Conservation (phyloP, 2,113 vertebrate genomes). For the Diglossa brunneiventris region DNA sequence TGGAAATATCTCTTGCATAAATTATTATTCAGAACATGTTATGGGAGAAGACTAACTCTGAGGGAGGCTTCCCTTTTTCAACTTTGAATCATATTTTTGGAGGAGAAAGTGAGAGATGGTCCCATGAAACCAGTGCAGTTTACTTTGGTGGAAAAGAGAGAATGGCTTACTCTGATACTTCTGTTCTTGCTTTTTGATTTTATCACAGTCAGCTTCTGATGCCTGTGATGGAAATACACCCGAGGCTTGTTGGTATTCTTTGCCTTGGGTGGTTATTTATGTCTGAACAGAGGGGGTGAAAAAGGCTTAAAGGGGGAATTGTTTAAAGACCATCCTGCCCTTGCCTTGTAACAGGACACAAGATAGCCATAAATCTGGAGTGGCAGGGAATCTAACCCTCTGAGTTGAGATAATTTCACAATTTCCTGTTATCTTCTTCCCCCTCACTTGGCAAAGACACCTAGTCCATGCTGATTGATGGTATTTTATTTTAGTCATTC, state of each 20-base stretch:
- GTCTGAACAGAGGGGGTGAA: neutral
- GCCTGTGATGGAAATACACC: neutral
- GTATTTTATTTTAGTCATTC: neutral
- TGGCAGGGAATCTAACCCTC: neutral
- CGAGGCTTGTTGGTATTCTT: neutral
- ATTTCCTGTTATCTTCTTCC: constrained; percentile 16
- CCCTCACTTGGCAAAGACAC: neutral
- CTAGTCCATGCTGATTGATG: neutral
- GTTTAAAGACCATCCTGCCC: neutral
- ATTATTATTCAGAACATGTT: neutral
- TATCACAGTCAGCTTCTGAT: neutral
- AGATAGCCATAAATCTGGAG: neutral
- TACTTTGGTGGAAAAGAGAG: neutral
- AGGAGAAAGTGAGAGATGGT: neutral
- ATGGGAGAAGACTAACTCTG: neutral
- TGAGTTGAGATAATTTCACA: neutral
- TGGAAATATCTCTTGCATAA: neutral
- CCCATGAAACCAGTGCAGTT: neutral
- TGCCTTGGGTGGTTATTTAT: neutral
- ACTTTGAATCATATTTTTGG: neutral
- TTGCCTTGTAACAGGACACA: neutral
- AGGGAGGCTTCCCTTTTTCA: neutral
- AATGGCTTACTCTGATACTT: neutral
- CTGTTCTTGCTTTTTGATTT: neutral
- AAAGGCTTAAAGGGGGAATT: neutral